Conservation (phyloP, 2,888 invertebrate species). For the Adineta ricciae region DNA sequence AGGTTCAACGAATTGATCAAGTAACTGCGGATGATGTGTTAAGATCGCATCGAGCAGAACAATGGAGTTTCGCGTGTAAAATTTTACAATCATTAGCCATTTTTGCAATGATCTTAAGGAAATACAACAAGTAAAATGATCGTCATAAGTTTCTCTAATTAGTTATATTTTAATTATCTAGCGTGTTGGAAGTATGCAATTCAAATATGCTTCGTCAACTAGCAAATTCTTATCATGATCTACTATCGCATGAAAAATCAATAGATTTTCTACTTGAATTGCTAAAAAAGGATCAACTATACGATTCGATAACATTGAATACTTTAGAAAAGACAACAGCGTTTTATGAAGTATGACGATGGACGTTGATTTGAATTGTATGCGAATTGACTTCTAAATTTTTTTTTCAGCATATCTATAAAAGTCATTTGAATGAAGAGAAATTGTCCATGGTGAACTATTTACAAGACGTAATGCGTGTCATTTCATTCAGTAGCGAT, state of each 20-base stretch:
- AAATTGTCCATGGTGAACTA: constrained; percentile 59
- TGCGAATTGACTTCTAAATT: not conserved
- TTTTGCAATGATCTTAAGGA: constrained; percentile 50
- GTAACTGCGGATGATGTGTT: constrained; percentile 24
- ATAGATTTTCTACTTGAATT: constrained; percentile 79
- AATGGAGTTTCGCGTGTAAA: constrained; percentile 59
- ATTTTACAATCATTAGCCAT: constrained; percentile 50
- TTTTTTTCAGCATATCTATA: constrained; percentile 55
- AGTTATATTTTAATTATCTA: not conserved
- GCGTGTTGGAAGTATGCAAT: not conserved
- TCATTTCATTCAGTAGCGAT: constrained; percentile 63
- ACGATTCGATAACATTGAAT: constrained; percentile 60
- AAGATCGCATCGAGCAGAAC: constrained; percentile 75
- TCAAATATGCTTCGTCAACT: constrained; percentile 43
- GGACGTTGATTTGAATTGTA: too few relatives aligned
- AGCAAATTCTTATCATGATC: constrained; percentile 69
- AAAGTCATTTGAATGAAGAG: constrained; percentile 59
- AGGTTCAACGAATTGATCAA: constrained; percentile 37
- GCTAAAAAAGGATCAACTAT: constrained; percentile 68
- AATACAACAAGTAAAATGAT: constrained; percentile 50
- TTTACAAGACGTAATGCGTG: constrained; percentile 59
- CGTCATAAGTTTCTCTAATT: not conserved
- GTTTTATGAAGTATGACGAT: constrained; percentile 43
- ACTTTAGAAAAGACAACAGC: constrained; percentile 72
- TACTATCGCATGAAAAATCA: constrained; percentile 75